Evolutionary conservation across 2,888 invertebrate species (phyloP), one percentile per base, ranked within the genome.

Genomic region (Parnassius smintheus): DNA sequence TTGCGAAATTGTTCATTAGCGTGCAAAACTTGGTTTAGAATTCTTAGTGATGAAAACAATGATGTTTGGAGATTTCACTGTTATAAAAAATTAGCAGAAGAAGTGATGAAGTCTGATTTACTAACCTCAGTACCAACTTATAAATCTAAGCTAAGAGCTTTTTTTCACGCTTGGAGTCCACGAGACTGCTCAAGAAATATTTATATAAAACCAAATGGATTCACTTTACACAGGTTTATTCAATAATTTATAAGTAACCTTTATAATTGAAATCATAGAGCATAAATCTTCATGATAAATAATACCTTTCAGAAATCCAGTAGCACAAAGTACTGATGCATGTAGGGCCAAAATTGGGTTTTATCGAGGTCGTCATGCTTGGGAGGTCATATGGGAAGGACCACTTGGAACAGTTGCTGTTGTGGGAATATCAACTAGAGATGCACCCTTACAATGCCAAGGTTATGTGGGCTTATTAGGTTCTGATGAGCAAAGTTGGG

Each of bases 321-420:
- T 99, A 57, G 99, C 99, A 50, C 99, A 99, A 90, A 98, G 98
- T 88, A 99, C 99, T 64, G 99, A 99, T 91, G 98, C 97, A 70
- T 96, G 95, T 73, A 94, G 96, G 87, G 96, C 94, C 70, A 99
- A 97, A 93, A 95, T 97, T 76, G 97, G 98, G 1, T 98, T 98
- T 84, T 93, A 95, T 75, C 94, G 96, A 80, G 99, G 98, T 9
- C 94, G 98, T 68, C 99, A 99, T 89, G 96, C 98, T 35, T 99
- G 99, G 99, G 98, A 99, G 91, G 96, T 99, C 9, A 97, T 98
- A 86, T 99, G 98, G 98, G 98, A 98, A 92, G 99, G 99, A 13
- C 99, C 99, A 2, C 89, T 99, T 66, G 99, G 99, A 10, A 99
- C 99, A 2, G 99, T 99, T 25, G 99, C 99, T 52, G 98, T 99